Evolutionary conservation across 53 echinoderm and acorn worm species (phyloP).

Genomic region (Apostichopus leukothele): DNA sequence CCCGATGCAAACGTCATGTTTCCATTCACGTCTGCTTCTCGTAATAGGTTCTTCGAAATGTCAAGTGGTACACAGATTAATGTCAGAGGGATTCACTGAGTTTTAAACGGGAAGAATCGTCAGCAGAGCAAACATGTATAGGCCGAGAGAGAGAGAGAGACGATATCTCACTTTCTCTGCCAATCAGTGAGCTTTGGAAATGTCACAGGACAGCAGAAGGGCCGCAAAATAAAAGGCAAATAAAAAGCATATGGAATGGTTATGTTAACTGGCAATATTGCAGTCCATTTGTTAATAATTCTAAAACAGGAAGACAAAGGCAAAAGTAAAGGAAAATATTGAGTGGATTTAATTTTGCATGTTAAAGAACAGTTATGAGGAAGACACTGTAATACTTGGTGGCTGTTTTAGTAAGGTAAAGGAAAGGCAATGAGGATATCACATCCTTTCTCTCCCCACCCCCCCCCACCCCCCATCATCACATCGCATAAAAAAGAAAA

Average conservation of each 20-base stretch:
- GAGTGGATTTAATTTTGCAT: not conserved
- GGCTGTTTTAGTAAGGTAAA: no score
- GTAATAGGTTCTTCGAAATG: slow-evolving; percentile 13
- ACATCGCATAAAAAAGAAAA: no score
- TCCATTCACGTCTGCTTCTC: not conserved
- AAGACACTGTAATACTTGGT: no score
- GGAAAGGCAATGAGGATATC: no score
- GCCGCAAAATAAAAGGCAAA: no score
- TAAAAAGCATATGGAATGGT: no score
- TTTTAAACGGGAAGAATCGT: not conserved
- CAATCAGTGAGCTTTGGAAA: not conserved
- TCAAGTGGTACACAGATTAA: slow-evolving; percentile 16
- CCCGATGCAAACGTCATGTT: slow-evolving; percentile 13
- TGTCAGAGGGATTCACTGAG: not conserved
- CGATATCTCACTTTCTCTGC: not conserved
- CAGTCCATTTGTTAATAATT: not conserved
- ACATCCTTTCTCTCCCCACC: no score
- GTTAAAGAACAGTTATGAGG: no score
- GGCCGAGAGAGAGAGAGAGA: no score
- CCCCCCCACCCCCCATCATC: no score
- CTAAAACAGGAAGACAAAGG: not conserved
- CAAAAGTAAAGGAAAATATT: not conserved
- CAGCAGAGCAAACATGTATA: not conserved
- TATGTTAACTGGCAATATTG: no score
- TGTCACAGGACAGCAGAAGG: not conserved